Evolutionary conservation across 2,888 invertebrate genomes (phyloP).

Genomic region (Agonopterix arenella): DNA sequence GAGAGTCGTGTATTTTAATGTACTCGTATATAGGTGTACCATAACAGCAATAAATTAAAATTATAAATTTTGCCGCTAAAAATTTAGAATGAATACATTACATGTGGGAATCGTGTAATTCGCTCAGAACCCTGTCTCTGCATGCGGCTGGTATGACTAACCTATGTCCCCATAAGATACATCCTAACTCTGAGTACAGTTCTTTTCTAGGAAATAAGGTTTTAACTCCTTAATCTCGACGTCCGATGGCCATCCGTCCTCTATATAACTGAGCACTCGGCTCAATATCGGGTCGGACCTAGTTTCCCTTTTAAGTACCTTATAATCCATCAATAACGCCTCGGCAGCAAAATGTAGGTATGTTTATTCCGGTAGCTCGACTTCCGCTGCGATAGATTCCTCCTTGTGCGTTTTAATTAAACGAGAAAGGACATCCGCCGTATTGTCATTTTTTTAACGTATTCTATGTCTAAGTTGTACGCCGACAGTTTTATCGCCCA

Average conservation of each 20-base stretch:
- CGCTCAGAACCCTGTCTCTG: background rate
- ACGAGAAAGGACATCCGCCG: constrained; percentile 19
- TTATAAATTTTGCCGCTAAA: background rate
- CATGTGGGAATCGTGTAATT: background rate
- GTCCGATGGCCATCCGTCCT: background rate
- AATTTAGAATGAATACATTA: background rate
- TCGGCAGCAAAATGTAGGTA: background rate
- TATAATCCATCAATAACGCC: background rate
- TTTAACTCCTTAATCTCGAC: background rate
- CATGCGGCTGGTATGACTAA: background rate
- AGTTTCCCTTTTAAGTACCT: background rate
- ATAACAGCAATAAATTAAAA: background rate
- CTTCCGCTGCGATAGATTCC: background rate
- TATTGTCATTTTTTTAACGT: constrained; percentile 12
- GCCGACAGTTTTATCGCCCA: constrained; percentile 30
- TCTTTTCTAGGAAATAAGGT: background rate
- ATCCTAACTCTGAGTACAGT: background rate
- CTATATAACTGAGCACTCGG: background rate
- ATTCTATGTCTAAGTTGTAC: constrained; percentile 24
- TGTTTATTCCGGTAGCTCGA: background rate
- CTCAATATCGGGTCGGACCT: background rate
- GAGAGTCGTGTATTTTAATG: too few relatives aligned
- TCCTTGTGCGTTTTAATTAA: background rate
- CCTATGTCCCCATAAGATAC: background rate
- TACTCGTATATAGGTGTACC: background rate